Evolutionary conservation across 2,113 vertebrate species (phyloP).

Genomic region (Egretta garzetta): DNA sequence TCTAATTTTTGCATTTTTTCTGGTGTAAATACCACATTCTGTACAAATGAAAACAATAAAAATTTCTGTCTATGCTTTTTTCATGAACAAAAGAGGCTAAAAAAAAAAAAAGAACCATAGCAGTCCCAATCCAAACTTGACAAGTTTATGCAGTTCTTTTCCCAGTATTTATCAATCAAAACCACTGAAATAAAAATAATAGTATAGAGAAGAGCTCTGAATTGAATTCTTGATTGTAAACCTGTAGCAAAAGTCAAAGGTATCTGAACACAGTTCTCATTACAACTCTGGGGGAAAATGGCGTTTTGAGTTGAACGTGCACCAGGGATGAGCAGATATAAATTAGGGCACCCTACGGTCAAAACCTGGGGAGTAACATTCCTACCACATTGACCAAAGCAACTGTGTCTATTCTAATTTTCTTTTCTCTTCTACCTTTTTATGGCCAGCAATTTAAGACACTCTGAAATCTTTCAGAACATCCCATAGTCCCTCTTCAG

Average conservation of each 20-base stretch:
- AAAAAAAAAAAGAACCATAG: neutral
- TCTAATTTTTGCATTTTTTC: neutral
- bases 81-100: neutral
- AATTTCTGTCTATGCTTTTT: neutral
- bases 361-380: neutral
- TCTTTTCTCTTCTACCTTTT: neutral
- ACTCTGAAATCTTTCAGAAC: neutral
- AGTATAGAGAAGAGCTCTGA: neutral
- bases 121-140: neutral
- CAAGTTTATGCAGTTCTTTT: neutral
- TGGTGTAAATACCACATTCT: neutral
- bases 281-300: neutral
- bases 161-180: neutral
- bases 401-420: neutral
- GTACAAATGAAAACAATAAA: neutral
- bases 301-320: neutral
- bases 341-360: neutral
- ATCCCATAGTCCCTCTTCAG: neutral
- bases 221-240: neutral
- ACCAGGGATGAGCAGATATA: neutral
- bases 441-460: neutral
- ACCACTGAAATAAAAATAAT: neutral
- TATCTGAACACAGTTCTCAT: neutral
- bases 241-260: neutral
- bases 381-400: neutral